Base-by-base conservation (phyloP, 2,888 invertebrate genomes). In the Papilio protenor region DNA sequence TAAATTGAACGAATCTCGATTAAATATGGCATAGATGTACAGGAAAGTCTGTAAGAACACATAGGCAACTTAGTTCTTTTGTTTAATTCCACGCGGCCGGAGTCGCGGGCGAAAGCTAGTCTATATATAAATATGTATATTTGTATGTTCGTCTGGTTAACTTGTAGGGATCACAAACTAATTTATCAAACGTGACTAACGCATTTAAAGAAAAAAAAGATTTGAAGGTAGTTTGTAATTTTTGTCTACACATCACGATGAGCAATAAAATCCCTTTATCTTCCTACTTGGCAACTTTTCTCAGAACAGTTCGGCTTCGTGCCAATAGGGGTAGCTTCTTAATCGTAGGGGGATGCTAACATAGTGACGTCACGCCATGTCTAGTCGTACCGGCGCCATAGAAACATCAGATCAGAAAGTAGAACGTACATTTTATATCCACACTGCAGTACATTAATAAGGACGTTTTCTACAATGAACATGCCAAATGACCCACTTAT, bases 361-460 rank as follows among this genome's bases (percentile, higher is more conserved):
- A 64, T 47, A 14, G 33, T 77, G 73, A 66, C 77, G 66, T 73
- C 77, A 77, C 40, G 11, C 27, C 1, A 49, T 49, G 77, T 77
- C 77, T 77, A 77, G 77, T 40, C 73, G 21, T 45, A n/a, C 55
- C 55, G 77, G 73, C 77, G 77, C 77, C 73, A 18, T 18, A n/a
- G 59, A 40, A 72, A 11, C 59, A 21, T 27, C 21, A 33, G 21
- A 10, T 73, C 23, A 40, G 57, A 73, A 77, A 77, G 45, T 77
- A 16, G 75, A 45, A 33, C 70, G 57, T 40, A 52, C 52, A 52
- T 75, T 64, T 57, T 12, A 4, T 59, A 33, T 40, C 40, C 8
- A 49, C n/a, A 10, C 18, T 23, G 57, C 55, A 55, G 27, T 73
- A 4, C 45, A 57, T 27, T 57, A 57, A 73, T 45, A 45, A 18